Evolutionary conservation across 2,888 invertebrate species (phyloP).

Genomic region (Hydrotaea diabolus): DNA sequence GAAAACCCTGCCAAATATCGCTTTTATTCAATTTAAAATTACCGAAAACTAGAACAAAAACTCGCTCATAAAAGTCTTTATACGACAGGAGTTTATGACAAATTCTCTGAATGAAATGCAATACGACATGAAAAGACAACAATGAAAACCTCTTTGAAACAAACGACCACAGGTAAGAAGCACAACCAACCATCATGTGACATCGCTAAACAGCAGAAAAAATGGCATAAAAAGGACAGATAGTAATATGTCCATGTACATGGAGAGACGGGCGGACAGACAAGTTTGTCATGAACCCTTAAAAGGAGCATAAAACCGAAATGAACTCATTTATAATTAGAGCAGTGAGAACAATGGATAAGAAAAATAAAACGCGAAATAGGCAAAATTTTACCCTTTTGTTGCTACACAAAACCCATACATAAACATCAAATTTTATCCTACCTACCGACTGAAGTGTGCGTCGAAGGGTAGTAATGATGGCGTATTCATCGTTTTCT

Average conservation of each 20-base stretch:
- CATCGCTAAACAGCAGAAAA: constrained; percentile 30
- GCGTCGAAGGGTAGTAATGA: constrained; percentile 40
- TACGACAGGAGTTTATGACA: constrained; percentile 46
- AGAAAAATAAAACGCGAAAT: constrained; percentile 33
- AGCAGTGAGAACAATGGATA: constrained; percentile 50
- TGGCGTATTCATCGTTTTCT: constrained; percentile 33
- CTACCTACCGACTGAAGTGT: background rate
- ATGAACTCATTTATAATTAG: constrained; percentile 60
- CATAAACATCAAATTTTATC: no score
- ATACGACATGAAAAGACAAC: constrained; percentile 11
- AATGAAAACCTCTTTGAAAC: background rate
- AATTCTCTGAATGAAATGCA: constrained; percentile 62
- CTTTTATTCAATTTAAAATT: constrained; percentile 45
- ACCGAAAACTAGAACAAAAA: constrained; percentile 41
- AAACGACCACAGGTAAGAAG: constrained; percentile 30
- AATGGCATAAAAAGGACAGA: constrained; percentile 2
- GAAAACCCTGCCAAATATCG: background rate
- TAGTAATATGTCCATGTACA: constrained; percentile 1
- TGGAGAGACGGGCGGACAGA: background rate
- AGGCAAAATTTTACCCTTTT: constrained; percentile 62
- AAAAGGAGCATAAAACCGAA: no score
- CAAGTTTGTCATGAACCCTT: constrained; percentile 30
- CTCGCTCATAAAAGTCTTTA: constrained; percentile 22
- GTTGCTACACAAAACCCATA: constrained; percentile 12
- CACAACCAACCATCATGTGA: constrained; percentile 41